Percentiles rank a stretch among this genome's conserved stretches.
Conservation (phyloP, 2,888 invertebrate genomes). For the Pheosia tremula region DNA sequence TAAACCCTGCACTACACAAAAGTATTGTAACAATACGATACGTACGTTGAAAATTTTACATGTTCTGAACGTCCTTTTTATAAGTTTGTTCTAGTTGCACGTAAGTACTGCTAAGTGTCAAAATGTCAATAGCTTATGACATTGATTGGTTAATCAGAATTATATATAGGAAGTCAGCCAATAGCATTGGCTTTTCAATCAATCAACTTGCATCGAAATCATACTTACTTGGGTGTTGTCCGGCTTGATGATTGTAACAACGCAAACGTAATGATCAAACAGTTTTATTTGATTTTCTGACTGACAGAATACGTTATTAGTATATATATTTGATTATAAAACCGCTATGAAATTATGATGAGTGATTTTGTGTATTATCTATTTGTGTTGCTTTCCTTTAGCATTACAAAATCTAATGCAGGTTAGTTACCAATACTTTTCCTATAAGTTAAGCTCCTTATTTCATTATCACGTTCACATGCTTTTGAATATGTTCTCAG, state of each 20-base stretch:
- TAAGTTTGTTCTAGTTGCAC: slow-evolving; percentile 9
- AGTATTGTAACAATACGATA: too few species aligned
- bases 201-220: slow-evolving; percentile 35
- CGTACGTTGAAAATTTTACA: too few species aligned
- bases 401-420: slow-evolving; percentile 64
- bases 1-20: too few species aligned
- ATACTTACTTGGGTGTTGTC: slow-evolving; percentile 73
- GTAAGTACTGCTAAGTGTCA: neutral
- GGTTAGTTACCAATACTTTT: slow-evolving; percentile 54
- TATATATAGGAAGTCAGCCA: slow-evolving; percentile 9
- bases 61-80: slow-evolving; percentile 5
- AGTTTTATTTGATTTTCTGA: slow-evolving; percentile 64
- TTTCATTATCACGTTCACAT: neutral
- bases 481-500: too few species aligned
- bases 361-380: slow-evolving; percentile 71
- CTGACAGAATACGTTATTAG: slow-evolving; percentile 44
- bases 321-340: slow-evolving; percentile 27
- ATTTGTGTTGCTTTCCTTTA: slow-evolving; percentile 73
- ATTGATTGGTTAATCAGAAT: neutral
- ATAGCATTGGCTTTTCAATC: neutral
- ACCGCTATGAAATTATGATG: slow-evolving; percentile 80
- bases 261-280: slow-evolving; percentile 80
- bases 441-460: neutral
- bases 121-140: neutral
- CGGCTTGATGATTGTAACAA: slow-evolving; percentile 66